Conservation (phyloP, 1,140 invertebrate genomes). For the Varroa destructor region DNA sequence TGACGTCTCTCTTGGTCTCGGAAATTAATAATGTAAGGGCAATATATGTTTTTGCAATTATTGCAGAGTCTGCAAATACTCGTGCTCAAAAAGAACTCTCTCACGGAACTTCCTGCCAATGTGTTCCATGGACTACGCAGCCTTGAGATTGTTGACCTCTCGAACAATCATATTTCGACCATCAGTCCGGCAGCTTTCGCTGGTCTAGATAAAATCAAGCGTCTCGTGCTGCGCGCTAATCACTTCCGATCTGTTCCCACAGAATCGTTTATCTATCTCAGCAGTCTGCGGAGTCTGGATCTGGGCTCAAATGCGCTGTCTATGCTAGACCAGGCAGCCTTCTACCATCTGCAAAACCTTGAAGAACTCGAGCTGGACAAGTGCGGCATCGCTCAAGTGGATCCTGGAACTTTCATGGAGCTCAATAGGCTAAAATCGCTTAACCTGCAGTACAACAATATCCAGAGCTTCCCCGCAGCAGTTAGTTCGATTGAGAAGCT, state of each 20-base stretch:
- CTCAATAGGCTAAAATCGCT: constrained; percentile 56
- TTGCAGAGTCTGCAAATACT: constrained; percentile 49
- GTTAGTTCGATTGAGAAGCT: constrained; percentile 47
- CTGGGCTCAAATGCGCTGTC: constrained; percentile 67
- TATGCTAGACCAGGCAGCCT: constrained; percentile 43
- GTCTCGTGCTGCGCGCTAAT: constrained; percentile 71
- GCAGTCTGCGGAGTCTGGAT: constrained; percentile 49
- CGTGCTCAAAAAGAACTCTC: constrained; percentile 62
- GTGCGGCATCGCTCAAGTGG: constrained; percentile 61
- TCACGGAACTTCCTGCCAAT: constrained; percentile 58
- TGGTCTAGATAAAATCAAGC: constrained; percentile 56
- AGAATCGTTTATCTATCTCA: constrained; percentile 53
- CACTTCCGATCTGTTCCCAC: constrained; percentile 52
- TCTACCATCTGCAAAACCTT: constrained; percentile 54
- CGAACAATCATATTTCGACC: constrained; percentile 65
- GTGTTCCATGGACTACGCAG: constrained; percentile 58
- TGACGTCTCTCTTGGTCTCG: too few species aligned
- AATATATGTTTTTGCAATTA: too few species aligned
- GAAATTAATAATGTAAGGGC: too few species aligned
- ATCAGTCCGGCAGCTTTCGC: constrained; percentile 64
- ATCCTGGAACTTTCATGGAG: constrained; percentile 57
- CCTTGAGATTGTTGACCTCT: constrained; percentile 70
- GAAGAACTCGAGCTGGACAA: constrained; percentile 62
- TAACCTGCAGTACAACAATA: constrained; percentile 61
- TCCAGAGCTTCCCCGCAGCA: constrained; percentile 56